Percentiles rank a stretch among this genome's conserved stretches.
Evolutionary conservation across 2,888 invertebrate species (phyloP).

Genomic region (Stenodera caucasica): DNA sequence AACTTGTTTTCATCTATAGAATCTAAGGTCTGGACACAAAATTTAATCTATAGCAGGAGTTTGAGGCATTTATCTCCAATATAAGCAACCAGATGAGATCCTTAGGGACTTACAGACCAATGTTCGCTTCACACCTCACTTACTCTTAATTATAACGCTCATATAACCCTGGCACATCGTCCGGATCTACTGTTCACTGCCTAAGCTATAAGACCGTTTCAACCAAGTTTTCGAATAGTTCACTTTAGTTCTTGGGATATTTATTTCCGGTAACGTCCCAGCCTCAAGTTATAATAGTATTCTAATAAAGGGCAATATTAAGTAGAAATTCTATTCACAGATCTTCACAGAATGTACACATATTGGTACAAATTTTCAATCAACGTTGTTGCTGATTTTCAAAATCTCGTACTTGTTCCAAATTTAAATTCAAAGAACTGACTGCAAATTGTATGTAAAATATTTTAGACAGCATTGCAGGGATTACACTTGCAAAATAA

Average conservation of each 20-base stretch:
- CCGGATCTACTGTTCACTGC: slow-evolving; percentile 8
- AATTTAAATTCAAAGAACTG: slow-evolving; percentile 13
- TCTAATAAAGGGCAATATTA: neutral
- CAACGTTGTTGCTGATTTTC: no score
- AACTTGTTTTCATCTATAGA: slow-evolving; percentile 20
- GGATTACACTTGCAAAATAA: slow-evolving; percentile 15
- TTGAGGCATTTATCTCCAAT: slow-evolving; percentile 43
- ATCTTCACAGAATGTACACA: no score
- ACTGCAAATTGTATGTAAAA: slow-evolving; percentile 14
- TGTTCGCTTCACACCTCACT: slow-evolving; percentile 54
- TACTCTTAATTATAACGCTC: slow-evolving; percentile 52
- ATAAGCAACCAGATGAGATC: slow-evolving; percentile 49
- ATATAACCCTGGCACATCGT: slow-evolving; percentile 32
- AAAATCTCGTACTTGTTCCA: slow-evolving; percentile 9
- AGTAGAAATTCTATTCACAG: no score
- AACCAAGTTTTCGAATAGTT: slow-evolving; percentile 21
- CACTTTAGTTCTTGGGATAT: slow-evolving; percentile 8
- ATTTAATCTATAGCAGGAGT: neutral
- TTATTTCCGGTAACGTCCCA: slow-evolving; percentile 7
- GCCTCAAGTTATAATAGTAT: no score
- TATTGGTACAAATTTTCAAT: no score
- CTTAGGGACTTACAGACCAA: slow-evolving; percentile 45
- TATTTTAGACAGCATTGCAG: neutral
- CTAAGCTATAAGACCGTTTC: slow-evolving; percentile 10
- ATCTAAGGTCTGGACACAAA: neutral